Conservation (phyloP, 1,140 invertebrate species). For the Elymnias hypermnestra region DNA sequence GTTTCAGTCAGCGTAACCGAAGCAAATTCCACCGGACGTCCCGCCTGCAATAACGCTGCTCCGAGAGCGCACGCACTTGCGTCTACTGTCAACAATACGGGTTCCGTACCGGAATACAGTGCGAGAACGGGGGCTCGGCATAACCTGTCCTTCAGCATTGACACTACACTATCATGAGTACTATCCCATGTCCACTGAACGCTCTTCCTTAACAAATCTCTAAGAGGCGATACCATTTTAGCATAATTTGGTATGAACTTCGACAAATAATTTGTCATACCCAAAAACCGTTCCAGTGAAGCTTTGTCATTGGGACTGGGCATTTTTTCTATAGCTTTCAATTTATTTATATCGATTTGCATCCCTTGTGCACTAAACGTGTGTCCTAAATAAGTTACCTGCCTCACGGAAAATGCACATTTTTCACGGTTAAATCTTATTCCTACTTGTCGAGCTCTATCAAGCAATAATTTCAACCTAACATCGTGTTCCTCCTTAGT, state of each 20-base stretch:
- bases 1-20: slow-evolving; percentile 20
- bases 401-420: slow-evolving; percentile 1
- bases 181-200: neutral
- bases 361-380: slow-evolving; percentile 9
- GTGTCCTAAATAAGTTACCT: slow-evolving; percentile 12
- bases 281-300: slow-evolving; percentile 16
- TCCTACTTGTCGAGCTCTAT: slow-evolving; percentile 1
- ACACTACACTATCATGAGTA: neutral
- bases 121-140: neutral
- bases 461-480: slow-evolving; percentile 9
- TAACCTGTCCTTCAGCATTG: neutral
- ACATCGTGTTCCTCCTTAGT: slow-evolving; percentile 10
- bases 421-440: slow-evolving; percentile 15
- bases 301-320: slow-evolving; percentile 1
- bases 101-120: neutral
- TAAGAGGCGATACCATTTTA: slow-evolving; percentile 11
- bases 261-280: slow-evolving; percentile 17
- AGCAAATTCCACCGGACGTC: slow-evolving; percentile 10
- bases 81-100: slow-evolving; percentile 7
- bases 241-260: slow-evolving; percentile 25
- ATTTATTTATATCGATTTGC: slow-evolving; percentile 5
- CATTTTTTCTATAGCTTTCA: slow-evolving; percentile 13
- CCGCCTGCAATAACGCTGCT: slow-evolving; percentile 13
- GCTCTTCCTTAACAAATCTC: neutral
- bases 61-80: slow-evolving; percentile 10